Percentiles rank a stretch among this genome's conserved stretches.
These are phyloP conservation scores for Caenorhabditis brenneri DNA, from an alignment of 1,140 invertebrate genomes.

Conservation along the genomic window DNA sequence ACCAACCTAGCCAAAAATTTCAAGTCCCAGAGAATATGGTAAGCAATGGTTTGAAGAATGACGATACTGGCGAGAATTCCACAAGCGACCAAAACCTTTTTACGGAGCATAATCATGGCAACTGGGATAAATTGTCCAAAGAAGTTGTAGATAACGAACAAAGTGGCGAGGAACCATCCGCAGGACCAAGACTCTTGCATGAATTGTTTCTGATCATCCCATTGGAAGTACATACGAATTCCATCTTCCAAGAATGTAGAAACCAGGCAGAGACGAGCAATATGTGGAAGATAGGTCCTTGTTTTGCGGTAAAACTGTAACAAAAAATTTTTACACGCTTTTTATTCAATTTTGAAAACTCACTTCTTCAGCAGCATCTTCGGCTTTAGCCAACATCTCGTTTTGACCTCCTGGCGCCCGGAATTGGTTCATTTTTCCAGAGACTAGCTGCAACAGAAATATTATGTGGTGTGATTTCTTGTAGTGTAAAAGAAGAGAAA, in stretches of 20 bases:
- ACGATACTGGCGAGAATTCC: constrained; percentile 94
- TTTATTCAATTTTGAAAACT: constrained; percentile 57
- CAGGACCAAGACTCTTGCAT: constrained; percentile 97
- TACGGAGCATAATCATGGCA: constrained; percentile 85
- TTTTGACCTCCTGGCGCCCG: constrained; percentile 73
- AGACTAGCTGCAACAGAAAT: constrained; percentile 51
- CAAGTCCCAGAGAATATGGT: constrained; percentile 91
- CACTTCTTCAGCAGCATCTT: constrained; percentile 93
- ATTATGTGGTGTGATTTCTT: background rate
- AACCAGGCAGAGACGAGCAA: constrained; percentile 94
- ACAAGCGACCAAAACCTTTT: constrained; percentile 87
- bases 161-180: constrained; percentile 86
- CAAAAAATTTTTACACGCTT: background rate
- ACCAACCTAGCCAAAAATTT: constrained; percentile 82
- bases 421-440: constrained; percentile 57
- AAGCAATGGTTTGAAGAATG: constrained; percentile 80
- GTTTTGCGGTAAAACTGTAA: constrained; percentile 66
- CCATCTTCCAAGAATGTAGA: constrained; percentile 99
- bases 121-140: constrained; percentile 84
- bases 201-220: constrained; percentile 95
- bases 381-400: constrained; percentile 86
- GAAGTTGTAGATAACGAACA: constrained; percentile 92
- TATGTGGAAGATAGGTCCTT: constrained; percentile 90
- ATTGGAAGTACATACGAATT: constrained; percentile 97
- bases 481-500: background rate